Evolutionary conservation across 2,113 vertebrate genomes (phyloP), one percentile per base, ranked within the genome.

Genomic region (Tetrax tetrax): DNA sequence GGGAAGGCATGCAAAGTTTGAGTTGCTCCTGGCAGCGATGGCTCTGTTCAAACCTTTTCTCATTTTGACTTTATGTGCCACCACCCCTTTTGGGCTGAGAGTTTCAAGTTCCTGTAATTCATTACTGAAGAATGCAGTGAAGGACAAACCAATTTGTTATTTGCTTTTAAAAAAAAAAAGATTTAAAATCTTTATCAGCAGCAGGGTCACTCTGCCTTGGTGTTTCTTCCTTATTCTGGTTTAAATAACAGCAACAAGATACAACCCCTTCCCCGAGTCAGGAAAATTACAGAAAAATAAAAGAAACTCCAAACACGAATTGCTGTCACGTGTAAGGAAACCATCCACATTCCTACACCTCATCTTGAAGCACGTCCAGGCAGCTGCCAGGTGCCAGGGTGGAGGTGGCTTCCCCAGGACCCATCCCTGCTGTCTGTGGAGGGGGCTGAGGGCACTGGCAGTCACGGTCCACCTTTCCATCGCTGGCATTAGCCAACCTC

Each of bases 1-100:
- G 57, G 37, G 61, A 61, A 75, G 47, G 69, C 43, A 59, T 2
- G 3, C 0, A 0, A 15, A 61, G 14, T 51, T 60, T 53, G 21
- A 79, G 31, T 53, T 89, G 41, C 43, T 76, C 65, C 61, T 2
- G 4, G 41, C 77, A 57, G 38, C 11, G 43, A 56, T 18, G 19
- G 47, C 37, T 91, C 71, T 82, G 47, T 51, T 70, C 77, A 82
- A 79, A 64, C 41, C 61, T 87, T 92, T 51, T n/a, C 43, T 43
- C 45, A 5, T 75, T 92, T 71, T 68, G 38, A 69, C 60, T 75
- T 71, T 60, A 41, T 0, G 0, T 82, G 57, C 24, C 24, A 29
- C 53, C 31, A 45, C 33, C 69, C 24, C 17, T 57, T 37, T 64
- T 69, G 50, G 45, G 50, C 37, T 54, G 57, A 61, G 43, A 47